A percentile compares a stretch with the other conserved stretches of the same genome.
Evolutionary conservation across 1,140 invertebrate genomes (phyloP).

Genomic region (Hyphantria cunea): DNA sequence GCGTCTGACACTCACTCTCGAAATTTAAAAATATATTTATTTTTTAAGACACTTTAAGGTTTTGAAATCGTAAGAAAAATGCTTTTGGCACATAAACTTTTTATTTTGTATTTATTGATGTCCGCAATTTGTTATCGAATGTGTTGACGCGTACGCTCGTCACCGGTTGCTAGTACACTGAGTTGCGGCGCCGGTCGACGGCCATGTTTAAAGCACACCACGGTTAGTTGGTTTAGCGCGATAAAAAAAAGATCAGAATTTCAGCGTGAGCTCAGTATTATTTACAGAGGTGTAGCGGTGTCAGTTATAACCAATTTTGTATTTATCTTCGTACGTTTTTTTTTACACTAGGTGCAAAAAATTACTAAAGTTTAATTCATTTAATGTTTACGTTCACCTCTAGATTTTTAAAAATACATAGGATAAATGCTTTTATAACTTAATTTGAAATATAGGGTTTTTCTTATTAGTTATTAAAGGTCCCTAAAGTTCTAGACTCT

Average conservation of each 20-base stretch:
- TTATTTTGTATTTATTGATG: slow-evolving; percentile 37
- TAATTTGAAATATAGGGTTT: no score
- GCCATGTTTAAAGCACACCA: slow-evolving; percentile 74
- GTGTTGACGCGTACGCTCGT: slow-evolving; percentile 54
- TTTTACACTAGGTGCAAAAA: not conserved
- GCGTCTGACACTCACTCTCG: slow-evolving; percentile 54
- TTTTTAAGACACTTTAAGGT: slow-evolving; percentile 22
- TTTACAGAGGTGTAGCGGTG: slow-evolving; percentile 36
- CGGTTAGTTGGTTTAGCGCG: slow-evolving; percentile 44
- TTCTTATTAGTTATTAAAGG: no score
- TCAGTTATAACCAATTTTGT: not conserved
- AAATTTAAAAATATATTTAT: slow-evolving; percentile 44
- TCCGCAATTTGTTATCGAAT: slow-evolving; percentile 45
- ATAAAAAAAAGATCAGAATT: slow-evolving; percentile 62
- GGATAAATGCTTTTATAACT: not conserved
- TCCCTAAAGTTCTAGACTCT: no score
- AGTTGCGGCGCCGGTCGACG: slow-evolving; percentile 54
- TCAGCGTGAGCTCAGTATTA: slow-evolving; percentile 41
- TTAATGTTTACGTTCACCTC: not conserved
- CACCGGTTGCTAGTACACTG: slow-evolving; percentile 67
- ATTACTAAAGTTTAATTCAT: not conserved
- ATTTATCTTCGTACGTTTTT: not conserved
- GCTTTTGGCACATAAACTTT: slow-evolving; percentile 27
- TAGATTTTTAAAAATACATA: not conserved
- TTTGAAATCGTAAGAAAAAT: slow-evolving; percentile 26